Evolutionary conservation across 2,113 vertebrate genomes (phyloP), one percentile per base, ranked within the genome.

Genomic region (Tupaia chinensis): DNA sequence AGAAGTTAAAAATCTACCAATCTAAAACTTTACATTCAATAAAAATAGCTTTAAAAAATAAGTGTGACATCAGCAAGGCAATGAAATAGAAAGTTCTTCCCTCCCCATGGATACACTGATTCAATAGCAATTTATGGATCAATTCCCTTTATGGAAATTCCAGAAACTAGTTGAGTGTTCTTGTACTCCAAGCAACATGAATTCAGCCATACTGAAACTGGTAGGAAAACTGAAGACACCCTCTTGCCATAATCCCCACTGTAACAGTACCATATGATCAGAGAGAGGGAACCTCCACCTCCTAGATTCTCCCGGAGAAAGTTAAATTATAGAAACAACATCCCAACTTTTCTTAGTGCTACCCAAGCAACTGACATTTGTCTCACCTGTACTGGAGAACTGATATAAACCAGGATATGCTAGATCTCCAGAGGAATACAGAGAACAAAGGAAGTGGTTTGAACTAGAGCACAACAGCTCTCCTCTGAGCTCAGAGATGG

Each of bases 11-110:
- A 72, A 53, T 0, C 10, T 90, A n/a, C 69, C 86, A 91, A 16
- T 61, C 32, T 79, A 87, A 11, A 96, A 83, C 63, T 84, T 25
- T 56, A 44, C 74, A 80, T 79, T 23, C 58, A 76, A 90, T 20
- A 78, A 93, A 93, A 90, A 16, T 78, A 82, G 63, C 80, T 70
- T 87, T 94, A 60, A 61, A 32, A 89, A 93, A 69, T 61, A 29
- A 89, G 11, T 72, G 27, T 22, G 34, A 66, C 9, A 81, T 13
- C 22, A 80, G 23, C 22, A 58, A 90, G 29, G 29, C 4, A n/a
- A 23, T 65, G 3, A n/a, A 61, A 60, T 7, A 27, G 53, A 63
- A 70, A 29, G 5, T 22, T n/a, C n/a, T 44, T 60, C n/a, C 53
- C 25, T 16, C n/a, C 14, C 25, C 20, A 19, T 19, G 5, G 61